Evolutionary conservation across 1,140 invertebrate genomes (phyloP), one percentile per base, ranked within the genome.

Genomic region (Euborellia annulipes): DNA sequence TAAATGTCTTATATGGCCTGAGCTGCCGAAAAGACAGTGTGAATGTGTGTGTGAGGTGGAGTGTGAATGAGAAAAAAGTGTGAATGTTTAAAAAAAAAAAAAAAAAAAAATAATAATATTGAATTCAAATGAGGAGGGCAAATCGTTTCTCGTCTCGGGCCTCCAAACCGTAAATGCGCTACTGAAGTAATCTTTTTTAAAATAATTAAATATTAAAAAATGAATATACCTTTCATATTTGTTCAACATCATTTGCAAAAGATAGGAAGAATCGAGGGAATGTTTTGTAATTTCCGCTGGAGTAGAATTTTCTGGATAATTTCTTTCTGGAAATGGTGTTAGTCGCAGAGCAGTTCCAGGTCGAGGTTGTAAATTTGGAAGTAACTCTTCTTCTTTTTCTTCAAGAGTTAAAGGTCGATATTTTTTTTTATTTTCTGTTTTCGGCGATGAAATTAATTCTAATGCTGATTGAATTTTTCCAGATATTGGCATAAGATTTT

Each of bases 231-330:
- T 66, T 51, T 69, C 63, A 57, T 79, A 74, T 46, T 64, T 63
- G n/a, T 63, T 55, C 3, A 90, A 54, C 46, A 85, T 61, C 2
- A 65, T 62, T 49, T 87, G 75, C 8, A 95, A 66, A 6, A 76
- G 70, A 59, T 81, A 89, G 42, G 81, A 82, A 14, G 79, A 78
- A 61, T 97, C 92, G 47, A 97, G 67, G 48, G 75, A 83, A 63
- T 90, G 79, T 52, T 75, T 72, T 0, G 91, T 91, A 14, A 95
- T 82, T 63, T 95, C 82, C 37, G 76, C 63, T 18, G 90, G 82
- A 20, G 73, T 75, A 0, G 82, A 71, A 19, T 79, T 76, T n/a
- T 74, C 70, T 2, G 86, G 89, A 61, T 82, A 87, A 55, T 71
- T 72, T 55, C 78, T 70, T n/a, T 73, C 65, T 1, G 88, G 84